A percentile compares a stretch with the other conserved stretches of the same genome.
Conservation (phyloP, 2,113 vertebrate genomes). For the Aleadryas rufinucha region DNA sequence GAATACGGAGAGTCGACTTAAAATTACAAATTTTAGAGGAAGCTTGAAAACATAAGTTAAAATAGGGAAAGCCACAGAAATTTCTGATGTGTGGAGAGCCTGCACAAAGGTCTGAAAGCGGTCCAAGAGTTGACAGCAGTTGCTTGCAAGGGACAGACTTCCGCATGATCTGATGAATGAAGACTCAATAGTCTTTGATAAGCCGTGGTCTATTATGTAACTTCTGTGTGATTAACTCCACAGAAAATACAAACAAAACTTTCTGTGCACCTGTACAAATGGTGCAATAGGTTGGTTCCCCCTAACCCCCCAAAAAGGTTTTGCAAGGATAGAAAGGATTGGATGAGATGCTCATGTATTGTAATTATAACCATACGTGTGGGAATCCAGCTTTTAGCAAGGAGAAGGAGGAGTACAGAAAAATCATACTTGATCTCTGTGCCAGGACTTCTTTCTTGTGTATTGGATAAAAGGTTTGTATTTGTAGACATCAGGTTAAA, state of each 20-base stretch:
- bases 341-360: background rate
- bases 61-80: background rate
- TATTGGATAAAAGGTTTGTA: background rate
- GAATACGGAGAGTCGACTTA: accelerated
- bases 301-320: accelerated
- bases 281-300: background rate
- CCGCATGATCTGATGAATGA: background rate
- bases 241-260: background rate
- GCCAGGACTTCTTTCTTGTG: background rate
- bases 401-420: background rate
- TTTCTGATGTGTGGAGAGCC: background rate
- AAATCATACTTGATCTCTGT: background rate
- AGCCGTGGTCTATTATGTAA: background rate
- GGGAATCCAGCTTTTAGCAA: background rate
- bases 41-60: background rate
- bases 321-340: background rate
- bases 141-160: background rate
- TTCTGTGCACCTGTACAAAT: background rate
- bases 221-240: background rate
- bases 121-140: background rate
- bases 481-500: background rate
- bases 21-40: background rate
- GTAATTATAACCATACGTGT: background rate
- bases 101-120: background rate
- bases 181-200: background rate